Evolutionary conservation across 1,140 invertebrate genomes (phyloP), one percentile per base, ranked within the genome.

Genomic region (Magallana gigas): DNA sequence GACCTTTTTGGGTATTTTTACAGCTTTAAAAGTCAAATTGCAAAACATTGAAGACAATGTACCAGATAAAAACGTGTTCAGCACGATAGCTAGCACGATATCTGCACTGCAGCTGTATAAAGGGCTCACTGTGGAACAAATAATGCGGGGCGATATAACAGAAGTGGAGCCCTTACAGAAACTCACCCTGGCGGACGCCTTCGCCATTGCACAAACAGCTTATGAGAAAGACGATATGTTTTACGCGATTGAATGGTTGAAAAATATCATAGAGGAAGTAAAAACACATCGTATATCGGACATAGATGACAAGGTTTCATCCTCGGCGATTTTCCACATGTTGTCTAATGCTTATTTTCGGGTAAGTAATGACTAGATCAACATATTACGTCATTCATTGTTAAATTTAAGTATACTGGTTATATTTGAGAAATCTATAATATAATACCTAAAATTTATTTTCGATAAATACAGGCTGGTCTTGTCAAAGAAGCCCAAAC

Each of bases 1-100:
- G 36, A 48, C 36, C 36, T 4, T 48, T 48, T 0, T 48, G 36
- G 36, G 2, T 48, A 48, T 48, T 36, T 9, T 62, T 84, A 36
- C 83, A 84, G 83, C 57, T 64, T 18, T 84, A 18, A 58, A 60
- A 62, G 59, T 84, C 8, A 84, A 84, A 60, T 84, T 84, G 18
- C 83, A 84, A 60, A 84, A 84, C 16, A 84, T 84, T 11, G 83
- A 62, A 7, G 83, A 84, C 29, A 64, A 60, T 84, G 59, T 84
- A 11, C 83, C 83, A 29, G 36, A 64, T 12, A 64, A 84, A n/a
- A 12, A 62, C 36, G 58, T 60, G 8, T 84, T 84, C 59, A 62
- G 64, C 16, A 62, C 57, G 11, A 84, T 84, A 9, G 83, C 83
- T 5, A 60, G 59, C 18, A 84, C 57, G n/a, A 60, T 84, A 29